phyloP scores from a whole-genome alignment of 1,140 invertebrate genomes.

The Epicauta chinensis region DNA sequence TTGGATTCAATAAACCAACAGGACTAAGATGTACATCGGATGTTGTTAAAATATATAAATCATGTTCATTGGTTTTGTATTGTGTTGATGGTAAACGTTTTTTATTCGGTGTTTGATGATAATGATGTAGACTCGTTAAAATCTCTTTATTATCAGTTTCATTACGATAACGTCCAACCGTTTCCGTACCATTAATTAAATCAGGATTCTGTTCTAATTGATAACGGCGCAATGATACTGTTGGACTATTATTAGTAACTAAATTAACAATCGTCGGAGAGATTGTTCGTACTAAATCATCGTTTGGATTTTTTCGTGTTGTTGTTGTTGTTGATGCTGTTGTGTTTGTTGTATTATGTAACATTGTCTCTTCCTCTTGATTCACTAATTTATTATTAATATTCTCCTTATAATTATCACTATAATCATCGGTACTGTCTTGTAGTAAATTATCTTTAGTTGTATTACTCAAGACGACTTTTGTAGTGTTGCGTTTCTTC shows the following conservation, averaged over 20 bases:
- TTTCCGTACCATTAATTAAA: slow-evolving; percentile 67
- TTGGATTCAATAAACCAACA: slow-evolving; percentile 46
- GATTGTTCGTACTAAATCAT: slow-evolving; percentile 20
- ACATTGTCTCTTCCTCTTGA: slow-evolving; percentile 16
- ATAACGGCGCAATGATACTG: slow-evolving; percentile 46
- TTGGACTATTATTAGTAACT: slow-evolving; percentile 28
- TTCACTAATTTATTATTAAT: slow-evolving; percentile 2
- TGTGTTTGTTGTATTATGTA: slow-evolving; percentile 12
- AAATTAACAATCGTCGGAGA: slow-evolving; percentile 18
- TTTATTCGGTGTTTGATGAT: neutral
- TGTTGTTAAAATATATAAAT: slow-evolving; percentile 4
- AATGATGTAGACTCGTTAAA: neutral
- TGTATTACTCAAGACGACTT: slow-evolving; percentile 16
- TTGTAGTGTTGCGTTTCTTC: slow-evolving; percentile 20
- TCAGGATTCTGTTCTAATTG: slow-evolving; percentile 64
- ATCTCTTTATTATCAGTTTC: slow-evolving; percentile 32
- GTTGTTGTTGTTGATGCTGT: too few species aligned
- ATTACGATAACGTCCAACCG: slow-evolving; percentile 52
- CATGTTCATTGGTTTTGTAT: slow-evolving; percentile 16
- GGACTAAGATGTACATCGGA: slow-evolving; percentile 60
- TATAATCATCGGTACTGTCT: slow-evolving; percentile 18
- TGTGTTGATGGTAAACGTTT: neutral
- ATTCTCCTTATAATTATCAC: slow-evolving; percentile 12
- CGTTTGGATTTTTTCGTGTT: too few species aligned
- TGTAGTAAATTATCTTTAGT: slow-evolving; percentile 21